A percentile compares a stretch with the other conserved stretches of the same genome.
These are phyloP conservation scores for Empis stercorea DNA, from an alignment of 2,888 invertebrate species.

Conservation along the genomic window DNA sequence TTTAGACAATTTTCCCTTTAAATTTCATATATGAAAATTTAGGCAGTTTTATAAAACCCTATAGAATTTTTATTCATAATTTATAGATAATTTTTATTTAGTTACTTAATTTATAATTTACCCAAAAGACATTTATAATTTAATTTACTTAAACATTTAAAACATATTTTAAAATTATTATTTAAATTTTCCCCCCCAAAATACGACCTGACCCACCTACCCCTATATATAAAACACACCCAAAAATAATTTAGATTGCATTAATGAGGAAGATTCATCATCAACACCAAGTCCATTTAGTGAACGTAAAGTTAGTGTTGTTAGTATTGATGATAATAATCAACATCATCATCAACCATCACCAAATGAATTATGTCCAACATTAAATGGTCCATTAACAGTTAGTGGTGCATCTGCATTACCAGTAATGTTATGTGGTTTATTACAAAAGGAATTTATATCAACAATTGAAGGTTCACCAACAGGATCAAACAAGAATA, in stretches of 20 bases:
- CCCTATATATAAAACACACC: no score
- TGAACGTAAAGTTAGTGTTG: constrained; percentile 6
- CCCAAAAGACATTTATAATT: no score
- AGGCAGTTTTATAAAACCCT: no score
- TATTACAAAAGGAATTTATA: constrained; percentile 33
- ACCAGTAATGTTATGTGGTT: constrained; percentile 38
- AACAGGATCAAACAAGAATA: constrained; percentile 7
- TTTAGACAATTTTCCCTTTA: no score
- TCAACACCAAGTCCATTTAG: constrained; percentile 5
- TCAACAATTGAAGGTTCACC: background rate
- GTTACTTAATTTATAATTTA: no score
- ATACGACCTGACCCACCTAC: no score
- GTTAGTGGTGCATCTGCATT: constrained; percentile 31
- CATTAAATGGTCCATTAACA: constrained; percentile 13
- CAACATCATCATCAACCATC: background rate
- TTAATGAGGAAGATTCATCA: constrained; percentile 6
- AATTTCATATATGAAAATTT: no score
- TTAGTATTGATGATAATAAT: background rate
- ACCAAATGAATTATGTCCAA: constrained; percentile 5
- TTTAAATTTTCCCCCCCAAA: no score
- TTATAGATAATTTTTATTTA: no score
- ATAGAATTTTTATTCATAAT: no score
- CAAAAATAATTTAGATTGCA: constrained; percentile 5
- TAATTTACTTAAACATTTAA: no score
- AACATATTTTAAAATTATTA: no score